Evolutionary conservation across 1,140 invertebrate genomes (phyloP), one percentile per base, ranked within the genome.

Genomic region (Hylaeus volcanicus): DNA sequence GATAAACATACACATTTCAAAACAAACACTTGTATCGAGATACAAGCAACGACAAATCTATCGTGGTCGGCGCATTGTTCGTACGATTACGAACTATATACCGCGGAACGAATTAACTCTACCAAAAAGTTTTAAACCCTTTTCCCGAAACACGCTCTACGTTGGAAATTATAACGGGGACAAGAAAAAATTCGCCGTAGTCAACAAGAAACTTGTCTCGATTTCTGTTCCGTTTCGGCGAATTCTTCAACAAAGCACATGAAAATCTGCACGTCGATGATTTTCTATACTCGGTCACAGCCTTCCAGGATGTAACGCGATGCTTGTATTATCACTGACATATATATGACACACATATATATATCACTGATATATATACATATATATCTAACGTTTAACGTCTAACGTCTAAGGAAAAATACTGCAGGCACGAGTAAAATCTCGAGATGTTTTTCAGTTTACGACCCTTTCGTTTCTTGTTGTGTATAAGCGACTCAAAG

Each of bases 271-370:
- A 74, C 41, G 77, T 81, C 79, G 66, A 79, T 60, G 55, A 87
- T 65, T 61, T 68, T 87, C 69, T 87, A 83, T 74, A 87, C 70
- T 75, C 71, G 79, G 86, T 91, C 89, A 91, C 90, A 91, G 90
- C 89, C 90, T 84, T 91, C 66, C 75, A 83, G 82, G 86, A 89
- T 90, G 87, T 86, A 82, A 87, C 74, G 69, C 78, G 70, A 79
- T 64, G 77, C 84, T 81, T 63, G 82, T 70, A 68, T 79, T 82
- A 72, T 88, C 55, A 84, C 82, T 83, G 75, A 79, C 45, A 48
- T 26, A 26, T 26, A 26, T 26, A 26, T 26, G 26, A 26, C 26
- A 26, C 26, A 26, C 26, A 26, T 26, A 26, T 26, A 26, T 26
- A 26, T 26, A 26, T 26, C 26, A 26, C 26, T 26, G 26, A 26